Evolutionary conservation across 2,797 vertebrate genomes (phyloP).

Genomic region (Dicrostonyx torquatus): DNA sequence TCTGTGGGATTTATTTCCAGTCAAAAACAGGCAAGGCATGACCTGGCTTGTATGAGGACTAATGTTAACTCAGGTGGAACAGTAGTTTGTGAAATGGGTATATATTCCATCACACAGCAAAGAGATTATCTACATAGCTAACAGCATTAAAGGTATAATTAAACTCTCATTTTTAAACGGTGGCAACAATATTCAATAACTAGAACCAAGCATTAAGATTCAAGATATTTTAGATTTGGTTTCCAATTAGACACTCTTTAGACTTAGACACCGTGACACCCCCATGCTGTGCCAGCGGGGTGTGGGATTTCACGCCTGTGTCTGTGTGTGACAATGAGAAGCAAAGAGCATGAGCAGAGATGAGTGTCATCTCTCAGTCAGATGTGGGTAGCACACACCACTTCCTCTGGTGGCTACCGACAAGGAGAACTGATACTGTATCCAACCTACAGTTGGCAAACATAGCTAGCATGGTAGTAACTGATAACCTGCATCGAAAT

Average conservation of each 20-base stretch:
- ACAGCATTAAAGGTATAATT: background rate
- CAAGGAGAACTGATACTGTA: background rate
- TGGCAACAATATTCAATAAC: background rate
- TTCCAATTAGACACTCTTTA: background rate
- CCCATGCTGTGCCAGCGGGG: accelerated
- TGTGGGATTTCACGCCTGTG: accelerated
- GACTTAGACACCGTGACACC: background rate
- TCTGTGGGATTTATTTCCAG: background rate
- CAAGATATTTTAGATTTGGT: background rate
- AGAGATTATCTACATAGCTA: background rate
- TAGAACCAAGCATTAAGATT: background rate
- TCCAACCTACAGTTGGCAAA: background rate
- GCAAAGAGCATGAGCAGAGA: background rate
- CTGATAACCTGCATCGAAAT: no score
- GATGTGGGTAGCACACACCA: background rate
- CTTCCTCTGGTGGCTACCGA: background rate
- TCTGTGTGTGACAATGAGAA: background rate
- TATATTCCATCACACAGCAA: background rate
- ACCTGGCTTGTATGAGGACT: background rate
- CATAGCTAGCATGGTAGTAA: background rate
- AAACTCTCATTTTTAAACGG: background rate
- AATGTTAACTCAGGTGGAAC: background rate
- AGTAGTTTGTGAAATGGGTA: background rate
- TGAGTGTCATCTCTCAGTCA: background rate
- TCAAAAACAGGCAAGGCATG: background rate